Conservation (phyloP, 2,797 vertebrate genomes). For the Acrossocheilus wenchowensis region DNA sequence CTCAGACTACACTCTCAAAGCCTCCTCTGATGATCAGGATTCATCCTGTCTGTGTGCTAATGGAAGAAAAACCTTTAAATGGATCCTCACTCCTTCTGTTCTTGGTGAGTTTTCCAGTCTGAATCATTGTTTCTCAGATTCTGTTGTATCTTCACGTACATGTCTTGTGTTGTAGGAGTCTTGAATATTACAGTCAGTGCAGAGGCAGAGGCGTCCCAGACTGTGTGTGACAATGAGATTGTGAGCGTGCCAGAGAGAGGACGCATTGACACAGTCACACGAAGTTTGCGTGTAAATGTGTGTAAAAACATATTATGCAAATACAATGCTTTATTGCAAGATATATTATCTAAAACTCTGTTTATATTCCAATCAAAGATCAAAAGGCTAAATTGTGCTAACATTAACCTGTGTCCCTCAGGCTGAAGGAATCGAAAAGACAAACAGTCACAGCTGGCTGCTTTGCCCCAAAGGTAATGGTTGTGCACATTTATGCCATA, state of each 20-base stretch:
- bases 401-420: constrained; percentile 49
- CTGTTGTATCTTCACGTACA: not conserved
- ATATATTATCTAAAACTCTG: not conserved
- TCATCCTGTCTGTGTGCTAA: constrained; percentile 71
- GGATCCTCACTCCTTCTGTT: constrained; percentile 63
- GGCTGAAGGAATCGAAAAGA: constrained; percentile 73
- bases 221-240: constrained; percentile 71
- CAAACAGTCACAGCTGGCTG: constrained; percentile 69
- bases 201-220: constrained; percentile 69
- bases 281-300: constrained; percentile 73
- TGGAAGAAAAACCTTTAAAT: constrained; percentile 69
- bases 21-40: constrained; percentile 56
- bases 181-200: constrained; percentile 74
- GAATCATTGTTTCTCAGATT: not conserved
- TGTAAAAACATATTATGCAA: not conserved
- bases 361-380: not conserved
- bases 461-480: constrained; percentile 75
- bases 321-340: too few species aligned
- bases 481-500: constrained; percentile 25
- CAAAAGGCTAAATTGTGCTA: not conserved
- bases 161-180: constrained; percentile 66
- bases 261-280: constrained; percentile 68
- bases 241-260: constrained; percentile 67
- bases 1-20: constrained; percentile 64
- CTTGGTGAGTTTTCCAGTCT: constrained; percentile 64